Base-by-base conservation (phyloP, 2,888 invertebrate species). In the Cataglyphis albicans region DNA sequence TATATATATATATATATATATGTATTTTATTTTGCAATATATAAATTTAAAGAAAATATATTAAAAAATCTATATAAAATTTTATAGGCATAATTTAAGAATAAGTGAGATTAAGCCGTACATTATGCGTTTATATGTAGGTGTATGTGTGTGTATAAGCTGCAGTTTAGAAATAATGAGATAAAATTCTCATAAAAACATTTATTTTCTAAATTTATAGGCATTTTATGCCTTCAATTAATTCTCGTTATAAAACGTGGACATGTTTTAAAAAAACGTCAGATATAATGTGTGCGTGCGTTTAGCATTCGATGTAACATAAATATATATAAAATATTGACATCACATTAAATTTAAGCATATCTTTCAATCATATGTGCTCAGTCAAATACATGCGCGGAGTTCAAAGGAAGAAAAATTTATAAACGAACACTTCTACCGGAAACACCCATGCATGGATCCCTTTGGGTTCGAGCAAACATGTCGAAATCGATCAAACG, bases 401-500 rank as follows among this genome's bases (percentile, higher is more conserved):
- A 67, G 61, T 52, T 82, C 76, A 82, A 82, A 82, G 52, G 29
- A n/a, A 18, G 48, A 68, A 48, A 41, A 67, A 78, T 68, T 25
- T 15, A 68, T 80, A 78, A 72, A 83, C 57, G 59, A 70, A 65
- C 72, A 70, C 38, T 65, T 80, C 44, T 55, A 35, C 64, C 63
- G 63, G 61, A 64, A 68, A 72, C 21, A 48, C 10, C 64, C 41
- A 15, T 15, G n/a, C n/a, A 70, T 65, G 80, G 72, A 81, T 67
- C 57, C 81, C 74, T 84, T 68, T 65, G 73, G 63, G 35, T 70
- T 78, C 72, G 38, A 32, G 81, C 87, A 89, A 89, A 89, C 86
- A 89, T 80, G 89, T 85, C 85, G 72, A 48, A 35, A 65, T 48
- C 72, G 84, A 85, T 89, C 86, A 68, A 44, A 61, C 76, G 72